Evolutionary conservation across 1,140 invertebrate genomes (phyloP).

Genomic region (Heliothis subflexa): DNA sequence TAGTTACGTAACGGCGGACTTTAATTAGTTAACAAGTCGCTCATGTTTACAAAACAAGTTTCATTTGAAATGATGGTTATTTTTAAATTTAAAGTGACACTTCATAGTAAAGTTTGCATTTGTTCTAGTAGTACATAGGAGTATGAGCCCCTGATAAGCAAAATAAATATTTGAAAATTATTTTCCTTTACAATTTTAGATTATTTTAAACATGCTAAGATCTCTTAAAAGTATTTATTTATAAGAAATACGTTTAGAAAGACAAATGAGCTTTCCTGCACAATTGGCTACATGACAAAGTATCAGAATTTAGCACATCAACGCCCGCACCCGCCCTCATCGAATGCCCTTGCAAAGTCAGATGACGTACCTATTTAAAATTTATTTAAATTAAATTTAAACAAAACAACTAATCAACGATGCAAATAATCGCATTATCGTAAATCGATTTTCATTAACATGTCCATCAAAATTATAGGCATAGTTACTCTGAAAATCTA

Average conservation of each 20-base stretch:
- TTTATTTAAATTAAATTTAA: not conserved
- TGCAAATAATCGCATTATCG: too few species aligned
- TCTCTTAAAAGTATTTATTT: not conserved
- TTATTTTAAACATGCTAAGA: too few species aligned
- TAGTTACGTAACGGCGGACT: conserved; percentile 23
- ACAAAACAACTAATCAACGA: too few species aligned
- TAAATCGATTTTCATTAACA: too few species aligned
- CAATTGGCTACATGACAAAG: conserved; percentile 22
- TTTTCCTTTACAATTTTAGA: too few species aligned
- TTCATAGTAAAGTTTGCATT: not conserved
- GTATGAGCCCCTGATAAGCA: too few species aligned
- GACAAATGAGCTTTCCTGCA: conserved; percentile 4
- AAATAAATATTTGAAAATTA: too few species aligned
- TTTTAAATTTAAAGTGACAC: not conserved
- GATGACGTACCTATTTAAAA: not conserved
- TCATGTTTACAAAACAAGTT: conserved; percentile 15
- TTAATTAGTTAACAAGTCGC: conserved; percentile 21
- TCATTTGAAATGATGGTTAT: not conserved
- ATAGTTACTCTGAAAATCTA: too few species aligned
- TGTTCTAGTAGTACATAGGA: not conserved
- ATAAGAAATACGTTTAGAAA: not conserved
- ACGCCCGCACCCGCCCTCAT: not conserved
- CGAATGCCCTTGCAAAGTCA: conserved; percentile 2
- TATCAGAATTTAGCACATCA: not conserved
- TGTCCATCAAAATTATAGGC: too few species aligned